Base-by-base conservation (phyloP, 1,140 invertebrate species). In the Drosophila orosa region DNA sequence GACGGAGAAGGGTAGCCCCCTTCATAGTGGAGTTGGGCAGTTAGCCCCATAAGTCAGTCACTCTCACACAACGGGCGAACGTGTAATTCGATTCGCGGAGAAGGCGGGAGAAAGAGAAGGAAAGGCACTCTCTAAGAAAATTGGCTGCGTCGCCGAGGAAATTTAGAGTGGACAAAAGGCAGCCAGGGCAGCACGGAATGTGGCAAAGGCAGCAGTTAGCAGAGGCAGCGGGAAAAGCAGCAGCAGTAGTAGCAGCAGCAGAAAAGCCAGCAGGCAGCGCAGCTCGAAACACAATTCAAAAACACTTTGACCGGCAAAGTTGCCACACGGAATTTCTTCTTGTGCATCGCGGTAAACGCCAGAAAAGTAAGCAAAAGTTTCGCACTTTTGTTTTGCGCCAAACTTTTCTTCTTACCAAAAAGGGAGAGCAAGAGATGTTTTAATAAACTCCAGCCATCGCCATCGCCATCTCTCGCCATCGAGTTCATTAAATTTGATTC, bases 241-340 rank as follows among this genome's bases (percentile, higher is more conserved):
- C 57, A 47, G 40, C 35, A 27, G 58, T 15, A 27, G 58, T 15
- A 35, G 48, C 47, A 48, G 45, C 40, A 47, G 58, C 31, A 47
- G 62, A 4, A 29, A 47, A 47, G 56, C 29, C 42, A 67, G 68
- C 42, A 69, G 74, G 74, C 74, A 75, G 60, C 47, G 45, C 69
- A 68, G 78, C 78, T 81, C 85, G 85, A 90, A 90, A 90, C 85
- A 90, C 85, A 90, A 85, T 90, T 90, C 85, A 90, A 90, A 90
- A 90, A 90, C 80, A 90, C 81, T 90, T 90, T 85, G 85, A 90
- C 85, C 85, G 85, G 85, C 85, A 90, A 90, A 90, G 85, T 90
- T 90, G 85, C 85, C 71, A 90, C 85, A 90, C 85, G 85, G 85
- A 90, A 90, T 90, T 90, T 90, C 78, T 81, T 90, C 84, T 84